A percentile compares a stretch with the other conserved stretches of the same genome.
phyloP scores from a whole-genome alignment of 2,113 vertebrate species.

The Callopanchax toddi region DNA sequence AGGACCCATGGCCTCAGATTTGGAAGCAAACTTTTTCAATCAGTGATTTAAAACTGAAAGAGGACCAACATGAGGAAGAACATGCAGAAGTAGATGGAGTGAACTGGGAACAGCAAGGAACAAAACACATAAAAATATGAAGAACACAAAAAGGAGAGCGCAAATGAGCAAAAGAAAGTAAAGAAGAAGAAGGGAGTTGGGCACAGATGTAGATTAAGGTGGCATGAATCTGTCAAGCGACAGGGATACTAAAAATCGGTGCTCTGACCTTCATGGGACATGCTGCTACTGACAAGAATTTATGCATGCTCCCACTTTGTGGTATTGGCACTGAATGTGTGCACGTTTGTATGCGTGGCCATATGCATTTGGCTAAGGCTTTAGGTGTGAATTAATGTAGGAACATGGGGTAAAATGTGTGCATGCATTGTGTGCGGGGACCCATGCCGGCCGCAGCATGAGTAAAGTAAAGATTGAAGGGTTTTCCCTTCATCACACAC shows the following conservation, averaged over 20 bases:
- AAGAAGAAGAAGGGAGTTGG: constrained; percentile 17
- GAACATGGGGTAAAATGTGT: background rate
- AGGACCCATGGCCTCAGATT: too few species aligned
- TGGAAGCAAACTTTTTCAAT: too few species aligned
- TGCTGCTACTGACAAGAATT: constrained; percentile 63
- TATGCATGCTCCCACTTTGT: constrained; percentile 67
- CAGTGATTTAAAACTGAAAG: background rate
- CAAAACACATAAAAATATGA: background rate
- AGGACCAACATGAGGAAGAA: background rate
- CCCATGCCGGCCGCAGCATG: constrained; percentile 21
- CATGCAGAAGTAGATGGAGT: constrained; percentile 1
- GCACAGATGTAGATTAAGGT: constrained; percentile 64
- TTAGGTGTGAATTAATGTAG: constrained; percentile 5
- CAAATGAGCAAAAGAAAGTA: background rate
- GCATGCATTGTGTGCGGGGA: constrained; percentile 8
- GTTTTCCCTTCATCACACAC: constrained; percentile 37
- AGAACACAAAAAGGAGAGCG: constrained; percentile 1
- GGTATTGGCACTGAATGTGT: constrained; percentile 49
- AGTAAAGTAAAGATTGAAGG: constrained; percentile 53
- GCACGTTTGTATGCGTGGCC: background rate
- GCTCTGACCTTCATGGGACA: constrained; percentile 73
- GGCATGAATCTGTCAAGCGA: constrained; percentile 62
- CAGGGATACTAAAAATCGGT: constrained; percentile 52
- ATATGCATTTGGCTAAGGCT: constrained; percentile 5
- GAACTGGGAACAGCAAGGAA: constrained; percentile 1